Base-by-base conservation (phyloP, 2,797 vertebrate species). In the Muscicapa striata region DNA sequence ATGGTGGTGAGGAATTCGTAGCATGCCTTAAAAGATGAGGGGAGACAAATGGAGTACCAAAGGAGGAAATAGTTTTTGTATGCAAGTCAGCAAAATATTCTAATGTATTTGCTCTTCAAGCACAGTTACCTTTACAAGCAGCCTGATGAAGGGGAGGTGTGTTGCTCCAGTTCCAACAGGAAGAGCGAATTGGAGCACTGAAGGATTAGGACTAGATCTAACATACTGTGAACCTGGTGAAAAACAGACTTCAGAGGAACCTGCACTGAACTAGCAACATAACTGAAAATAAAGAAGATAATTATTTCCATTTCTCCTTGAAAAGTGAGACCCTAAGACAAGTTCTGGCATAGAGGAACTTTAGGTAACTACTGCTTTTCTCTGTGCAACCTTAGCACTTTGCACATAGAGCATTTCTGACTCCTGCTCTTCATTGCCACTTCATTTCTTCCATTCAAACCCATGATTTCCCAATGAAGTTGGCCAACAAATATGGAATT, bases 181-280 rank as follows among this genome's bases (percentile, higher is more conserved):
- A 4, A 77, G 34, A 54, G 9, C 0, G 0, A 49, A 43, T 10
- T 51, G 29, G 15, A 73, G 45, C 0, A 1, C 15, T 49, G 72
- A 84, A 84, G 41, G n/a, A 43, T 61, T 68, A 84, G 51, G 38
- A 82, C 13, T 32, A 52, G 16, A 54, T 18, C 38, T 51, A 48
- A 67, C 3, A 15, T 6, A 13, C 51, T 63, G 63, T 34, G 40
- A 83, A 54, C 13, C 29, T 45, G 36, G 9, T 45, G 26, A 82
- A 78, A 92, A 84, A 5, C 23, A 59, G 48, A 19, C 24, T 74
- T 73, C 32, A 93, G 32, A 23, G 85, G 61, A 92, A n/a, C 27
- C n/a, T 54, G 27, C 36, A 43, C 30, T 66, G 62, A 90, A 48
- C 36, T 51, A 64, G 36, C 30, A 72, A 7, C 58, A 30, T 22